Percentiles rank a stretch among this genome's conserved stretches.
phyloP scores from a whole-genome alignment of 2,888 invertebrate genomes.

The Caenorhabditis auriculariae region DNA sequence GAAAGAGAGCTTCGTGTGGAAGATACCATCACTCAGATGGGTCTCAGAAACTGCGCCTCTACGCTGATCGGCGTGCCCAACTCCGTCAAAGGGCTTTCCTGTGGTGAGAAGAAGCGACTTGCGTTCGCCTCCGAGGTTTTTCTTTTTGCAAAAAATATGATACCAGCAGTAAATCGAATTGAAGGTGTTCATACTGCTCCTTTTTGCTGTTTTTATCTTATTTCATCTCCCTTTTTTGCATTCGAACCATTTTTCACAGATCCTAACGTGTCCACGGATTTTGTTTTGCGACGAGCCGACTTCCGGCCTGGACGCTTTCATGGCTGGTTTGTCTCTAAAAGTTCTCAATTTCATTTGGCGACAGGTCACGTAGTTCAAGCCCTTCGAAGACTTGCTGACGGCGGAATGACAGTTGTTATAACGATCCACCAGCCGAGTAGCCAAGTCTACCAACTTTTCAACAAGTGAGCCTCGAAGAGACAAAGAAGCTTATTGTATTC shows the following conservation, averaged over 20 bases:
- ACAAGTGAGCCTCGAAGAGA: slow-evolving; percentile 67
- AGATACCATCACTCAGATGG: slow-evolving; percentile 71
- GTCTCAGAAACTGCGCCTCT: slow-evolving; percentile 74
- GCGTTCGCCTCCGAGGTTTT: slow-evolving; percentile 87
- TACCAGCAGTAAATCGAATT: too few relatives aligned
- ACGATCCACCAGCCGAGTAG: slow-evolving; percentile 94
- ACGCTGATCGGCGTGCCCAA: slow-evolving; percentile 77
- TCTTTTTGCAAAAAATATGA: not conserved
- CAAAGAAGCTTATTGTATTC: too few relatives aligned
- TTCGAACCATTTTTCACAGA: slow-evolving; percentile 43
- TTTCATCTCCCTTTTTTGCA: not conserved
- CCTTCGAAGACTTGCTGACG: slow-evolving; percentile 39
- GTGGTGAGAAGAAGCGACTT: slow-evolving; percentile 87
- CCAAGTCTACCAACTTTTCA: slow-evolving; percentile 82
- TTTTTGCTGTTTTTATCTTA: not conserved
- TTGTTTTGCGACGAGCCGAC: slow-evolving; percentile 69
- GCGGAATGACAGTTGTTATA: slow-evolving; percentile 85
- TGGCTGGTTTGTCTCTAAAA: slow-evolving; percentile 42
- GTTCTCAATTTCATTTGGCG: not conserved
- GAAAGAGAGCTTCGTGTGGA: slow-evolving; percentile 75
- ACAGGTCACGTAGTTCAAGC: slow-evolving; percentile 44
- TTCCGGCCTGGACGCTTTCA: slow-evolving; percentile 67
- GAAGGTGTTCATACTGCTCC: not conserved
- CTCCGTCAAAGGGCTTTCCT: slow-evolving; percentile 82
- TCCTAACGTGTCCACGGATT: slow-evolving; percentile 68